Evolutionary conservation across 1,140 invertebrate species (phyloP).

Genomic region (Bradysia coprophila): DNA sequence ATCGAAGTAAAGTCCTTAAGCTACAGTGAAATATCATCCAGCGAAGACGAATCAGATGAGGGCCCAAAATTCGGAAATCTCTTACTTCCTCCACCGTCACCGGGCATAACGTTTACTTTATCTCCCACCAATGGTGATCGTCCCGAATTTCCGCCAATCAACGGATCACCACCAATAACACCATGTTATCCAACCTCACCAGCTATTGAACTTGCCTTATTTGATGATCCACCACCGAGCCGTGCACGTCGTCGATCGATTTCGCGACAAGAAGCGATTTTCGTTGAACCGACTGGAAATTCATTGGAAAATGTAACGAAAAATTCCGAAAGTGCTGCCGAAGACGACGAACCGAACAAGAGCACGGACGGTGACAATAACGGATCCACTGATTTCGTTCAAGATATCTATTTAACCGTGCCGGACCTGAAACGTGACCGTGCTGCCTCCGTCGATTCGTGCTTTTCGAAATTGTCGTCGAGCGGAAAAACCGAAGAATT

Average conservation of each 20-base stretch:
- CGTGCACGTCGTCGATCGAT: slow-evolving; percentile 38
- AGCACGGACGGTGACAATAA: slow-evolving; percentile 1
- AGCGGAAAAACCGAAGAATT: slow-evolving; percentile 43
- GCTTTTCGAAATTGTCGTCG: slow-evolving; percentile 49
- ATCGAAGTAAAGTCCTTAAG: slow-evolving; percentile 24
- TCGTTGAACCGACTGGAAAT: slow-evolving; percentile 44
- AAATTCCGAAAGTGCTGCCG: slow-evolving; percentile 29
- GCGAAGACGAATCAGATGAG: slow-evolving; percentile 29
- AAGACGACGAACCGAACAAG: slow-evolving; percentile 20
- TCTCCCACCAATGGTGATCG: slow-evolving; percentile 29
- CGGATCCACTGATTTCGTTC: slow-evolving; percentile 25
- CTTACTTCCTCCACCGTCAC: slow-evolving; percentile 15
- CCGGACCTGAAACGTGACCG: slow-evolving; percentile 62
- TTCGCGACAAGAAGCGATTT: slow-evolving; percentile 61
- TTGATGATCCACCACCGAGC: slow-evolving; percentile 15
- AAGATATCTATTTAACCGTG: slow-evolving; percentile 64
- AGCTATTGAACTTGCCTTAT: slow-evolving; percentile 16
- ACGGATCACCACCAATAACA: slow-evolving; percentile 28
- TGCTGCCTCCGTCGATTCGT: slow-evolving; percentile 68
- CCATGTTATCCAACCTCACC: slow-evolving; percentile 24
- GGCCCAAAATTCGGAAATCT: slow-evolving; percentile 19
- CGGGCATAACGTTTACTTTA: slow-evolving; percentile 48
- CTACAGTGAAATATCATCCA: slow-evolving; percentile 25
- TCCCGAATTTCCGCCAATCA: slow-evolving; percentile 17
- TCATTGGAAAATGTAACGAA: slow-evolving; percentile 40